Evolutionary conservation across 1,140 invertebrate genomes (phyloP).

Genomic region (Drosophila malerkotliana): DNA sequence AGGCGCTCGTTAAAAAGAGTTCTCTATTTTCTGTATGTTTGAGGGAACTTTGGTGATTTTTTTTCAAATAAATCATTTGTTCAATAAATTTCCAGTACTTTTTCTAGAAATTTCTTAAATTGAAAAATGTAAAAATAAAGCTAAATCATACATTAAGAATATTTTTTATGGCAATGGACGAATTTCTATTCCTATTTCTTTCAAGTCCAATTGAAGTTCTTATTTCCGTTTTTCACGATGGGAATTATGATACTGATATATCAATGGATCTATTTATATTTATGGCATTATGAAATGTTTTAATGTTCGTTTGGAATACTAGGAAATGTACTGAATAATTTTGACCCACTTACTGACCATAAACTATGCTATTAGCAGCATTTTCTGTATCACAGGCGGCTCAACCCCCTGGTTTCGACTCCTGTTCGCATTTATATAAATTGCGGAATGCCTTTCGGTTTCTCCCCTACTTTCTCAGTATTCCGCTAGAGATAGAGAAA

Average conservation of each 20-base stretch:
- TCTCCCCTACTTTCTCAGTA: conserved; percentile 21
- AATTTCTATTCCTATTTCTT: background rate
- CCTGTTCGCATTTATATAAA: conserved; percentile 34
- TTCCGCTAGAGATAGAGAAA: conserved; percentile 7
- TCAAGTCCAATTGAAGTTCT: background rate
- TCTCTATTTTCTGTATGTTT: background rate
- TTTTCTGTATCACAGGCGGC: conserved; percentile 15
- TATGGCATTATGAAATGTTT: conserved; percentile 1
- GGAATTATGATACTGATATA: conserved; percentile 14
- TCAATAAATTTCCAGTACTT: too few species aligned
- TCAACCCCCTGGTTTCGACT: conserved; percentile 19
- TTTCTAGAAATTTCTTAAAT: background rate
- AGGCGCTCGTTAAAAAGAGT: conserved; percentile 8
- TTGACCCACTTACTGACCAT: conserved; percentile 67
- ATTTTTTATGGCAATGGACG: background rate
- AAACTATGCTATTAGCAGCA: conserved; percentile 64
- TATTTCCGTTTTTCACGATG: background rate
- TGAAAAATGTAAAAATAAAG: background rate
- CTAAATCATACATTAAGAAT: background rate
- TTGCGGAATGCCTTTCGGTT: conserved; percentile 17
- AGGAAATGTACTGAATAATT: conserved; percentile 46
- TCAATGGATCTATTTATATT: conserved; percentile 7
- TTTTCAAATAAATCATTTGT: too few species aligned
- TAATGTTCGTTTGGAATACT: background rate
- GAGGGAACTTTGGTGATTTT: background rate